Evolutionary conservation across 2,113 vertebrate genomes (phyloP), one percentile per base, ranked within the genome.

Genomic region (Indicator indicator): DNA sequence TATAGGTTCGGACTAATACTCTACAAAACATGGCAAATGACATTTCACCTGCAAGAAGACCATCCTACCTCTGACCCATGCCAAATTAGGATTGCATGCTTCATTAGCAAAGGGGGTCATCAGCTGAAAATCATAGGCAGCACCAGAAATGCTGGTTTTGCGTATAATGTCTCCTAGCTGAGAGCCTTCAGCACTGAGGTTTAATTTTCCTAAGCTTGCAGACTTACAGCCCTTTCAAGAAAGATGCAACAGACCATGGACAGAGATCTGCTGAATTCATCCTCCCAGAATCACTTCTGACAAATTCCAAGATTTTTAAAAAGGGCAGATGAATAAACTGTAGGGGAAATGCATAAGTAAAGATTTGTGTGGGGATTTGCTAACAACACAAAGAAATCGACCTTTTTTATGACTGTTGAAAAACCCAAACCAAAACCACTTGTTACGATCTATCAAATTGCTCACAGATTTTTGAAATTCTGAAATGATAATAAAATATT

Each of bases 71-170:
- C 76, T 90, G 86, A 59, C 73, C 83, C 69, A 46, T 95, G 95
- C 94, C 87, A 96, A 93, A 90, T 93, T 88, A 93, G 77, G 59
- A 77, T 55, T 89, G 93, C 76, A 95, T 82, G 90, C 89, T 97
- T 97, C 95, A 64, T 97, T 96, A 97, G 83, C 92, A 63, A 95
- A 97, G 55, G 75, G 64, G 94, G n/a, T 85, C 85, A 95, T 96
- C 88, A 89, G 76, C 60, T 95, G 95, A 94, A 87, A 93, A 95
- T 91, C 82, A 70, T 2, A 94, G 89, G 89, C 86, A 92, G 81
- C 89, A 93, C 59, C 89, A 95, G 75, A 90, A 97, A 94, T 71
- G 30, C 58, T 44, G 88, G 23, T 48, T 88, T 88, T 64, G 83
- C 91, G 71, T 65, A 76, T 63, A 83, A 77, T 11, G 1, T 44